Evolutionary conservation across 1,140 invertebrate genomes (phyloP).

Genomic region (Chrysomallon squamiferum): DNA sequence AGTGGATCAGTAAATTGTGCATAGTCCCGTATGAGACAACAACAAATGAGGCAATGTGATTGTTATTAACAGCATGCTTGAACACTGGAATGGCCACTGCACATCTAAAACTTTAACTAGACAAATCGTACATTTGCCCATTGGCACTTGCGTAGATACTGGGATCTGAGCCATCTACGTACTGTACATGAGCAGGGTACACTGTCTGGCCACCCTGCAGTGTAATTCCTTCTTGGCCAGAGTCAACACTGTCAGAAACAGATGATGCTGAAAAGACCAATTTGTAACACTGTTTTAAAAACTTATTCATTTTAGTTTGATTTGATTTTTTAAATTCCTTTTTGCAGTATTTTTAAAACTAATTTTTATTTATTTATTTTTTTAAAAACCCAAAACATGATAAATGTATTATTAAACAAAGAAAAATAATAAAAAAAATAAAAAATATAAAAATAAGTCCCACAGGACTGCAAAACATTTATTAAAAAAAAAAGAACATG

Average conservation of each 20-base stretch:
- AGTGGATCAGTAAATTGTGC: neutral
- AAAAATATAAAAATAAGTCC: too few relatives aligned
- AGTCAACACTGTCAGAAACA: slow-evolving; percentile 34
- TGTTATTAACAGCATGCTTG: neutral
- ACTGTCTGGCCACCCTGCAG: slow-evolving; percentile 59
- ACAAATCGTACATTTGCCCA: slow-evolving; percentile 69
- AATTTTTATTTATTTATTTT: too few relatives aligned
- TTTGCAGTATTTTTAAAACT: too few relatives aligned
- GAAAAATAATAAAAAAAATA: too few relatives aligned
- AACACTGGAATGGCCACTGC: slow-evolving; percentile 15
- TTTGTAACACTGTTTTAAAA: too few relatives aligned
- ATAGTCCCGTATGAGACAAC: neutral
- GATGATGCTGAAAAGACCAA: slow-evolving; percentile 22
- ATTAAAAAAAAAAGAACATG: too few relatives aligned
- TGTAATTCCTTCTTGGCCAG: slow-evolving; percentile 54
- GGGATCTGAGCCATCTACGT: slow-evolving; percentile 74
- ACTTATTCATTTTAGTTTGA: too few relatives aligned
- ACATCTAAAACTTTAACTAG: slow-evolving; percentile 23
- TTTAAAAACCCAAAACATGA: too few relatives aligned
- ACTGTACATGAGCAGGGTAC: slow-evolving; percentile 73
- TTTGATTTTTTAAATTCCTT: too few relatives aligned
- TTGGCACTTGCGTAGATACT: slow-evolving; percentile 74
- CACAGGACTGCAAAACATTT: too few relatives aligned
- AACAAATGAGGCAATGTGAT: too few relatives aligned
- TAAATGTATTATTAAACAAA: too few relatives aligned